A percentile compares a stretch with the other conserved stretches of the same genome.
Conservation (phyloP, 2,797 vertebrate species). For the Myotis myotis region DNA sequence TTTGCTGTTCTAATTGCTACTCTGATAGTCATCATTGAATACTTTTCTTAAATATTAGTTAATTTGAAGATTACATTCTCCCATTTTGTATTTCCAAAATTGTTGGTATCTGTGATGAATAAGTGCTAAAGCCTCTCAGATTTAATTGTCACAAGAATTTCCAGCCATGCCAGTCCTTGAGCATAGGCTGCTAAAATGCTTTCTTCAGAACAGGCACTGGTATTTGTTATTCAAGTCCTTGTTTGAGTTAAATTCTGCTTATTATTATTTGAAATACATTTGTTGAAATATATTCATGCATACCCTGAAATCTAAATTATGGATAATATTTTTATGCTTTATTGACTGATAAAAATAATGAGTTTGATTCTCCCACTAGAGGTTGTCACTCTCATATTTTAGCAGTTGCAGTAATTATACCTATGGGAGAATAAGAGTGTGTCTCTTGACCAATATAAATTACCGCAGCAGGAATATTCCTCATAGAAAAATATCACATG, state of each 20-base stretch:
- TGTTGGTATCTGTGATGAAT: background rate
- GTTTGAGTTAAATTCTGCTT: slow-evolving; percentile 38
- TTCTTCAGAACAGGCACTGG: background rate
- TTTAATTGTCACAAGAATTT: background rate
- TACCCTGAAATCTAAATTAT: background rate
- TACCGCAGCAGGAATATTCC: background rate
- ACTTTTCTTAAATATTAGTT: background rate
- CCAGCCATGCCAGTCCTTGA: background rate
- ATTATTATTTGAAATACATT: slow-evolving; percentile 48
- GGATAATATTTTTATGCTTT: background rate
- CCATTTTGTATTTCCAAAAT: background rate
- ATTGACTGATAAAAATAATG: slow-evolving; percentile 32
- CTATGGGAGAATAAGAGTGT: background rate
- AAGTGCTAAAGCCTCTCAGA: background rate
- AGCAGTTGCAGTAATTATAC: background rate
- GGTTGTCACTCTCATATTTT: background rate
- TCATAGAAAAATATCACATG: background rate
- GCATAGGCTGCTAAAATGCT: background rate
- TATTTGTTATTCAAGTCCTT: background rate
- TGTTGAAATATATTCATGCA: slow-evolving; percentile 29
- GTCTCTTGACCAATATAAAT: slow-evolving; percentile 3
- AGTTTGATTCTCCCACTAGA: background rate
- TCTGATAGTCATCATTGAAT: background rate
- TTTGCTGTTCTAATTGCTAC: background rate
- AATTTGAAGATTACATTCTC: background rate